phyloP scores from a whole-genome alignment of 1,140 invertebrate species.

The Cotesia chilonis region DNA sequence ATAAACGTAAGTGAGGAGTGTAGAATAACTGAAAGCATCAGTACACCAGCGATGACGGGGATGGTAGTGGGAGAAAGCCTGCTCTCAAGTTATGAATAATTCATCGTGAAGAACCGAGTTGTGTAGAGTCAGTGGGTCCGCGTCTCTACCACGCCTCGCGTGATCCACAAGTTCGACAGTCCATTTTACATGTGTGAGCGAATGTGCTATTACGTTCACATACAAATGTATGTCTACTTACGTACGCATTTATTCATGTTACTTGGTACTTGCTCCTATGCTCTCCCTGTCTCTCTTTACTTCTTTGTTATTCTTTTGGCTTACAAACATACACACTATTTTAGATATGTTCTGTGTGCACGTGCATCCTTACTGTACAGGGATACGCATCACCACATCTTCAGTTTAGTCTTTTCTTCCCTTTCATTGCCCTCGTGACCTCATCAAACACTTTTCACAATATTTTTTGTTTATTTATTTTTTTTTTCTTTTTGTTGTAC shows the following conservation, averaged over 20 bases:
- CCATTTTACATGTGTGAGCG: conserved; percentile 29
- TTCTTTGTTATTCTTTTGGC: conserved; percentile 5
- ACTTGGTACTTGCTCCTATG: conserved; percentile 6
- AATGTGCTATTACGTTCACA: conserved; percentile 28
- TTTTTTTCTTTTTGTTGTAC: background rate
- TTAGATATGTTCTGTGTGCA: conserved; percentile 19
- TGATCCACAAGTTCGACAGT: conserved; percentile 46
- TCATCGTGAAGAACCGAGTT: conserved; percentile 49
- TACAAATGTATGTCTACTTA: conserved; percentile 10
- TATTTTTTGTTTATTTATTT: background rate
- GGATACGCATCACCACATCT: background rate
- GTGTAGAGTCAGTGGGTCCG: conserved; percentile 50
- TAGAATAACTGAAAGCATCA: conserved; percentile 35
- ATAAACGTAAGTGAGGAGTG: conserved; percentile 40
- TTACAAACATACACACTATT: conserved; percentile 15
- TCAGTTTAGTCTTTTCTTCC: conserved; percentile 5
- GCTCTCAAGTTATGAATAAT: conserved; percentile 55
- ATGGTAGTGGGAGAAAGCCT: conserved; percentile 32
- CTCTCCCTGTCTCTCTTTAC: conserved; percentile 15
- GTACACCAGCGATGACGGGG: conserved; percentile 9
- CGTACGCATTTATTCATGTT: conserved; percentile 28
- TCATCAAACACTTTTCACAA: conserved; percentile 18
- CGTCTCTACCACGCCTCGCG: conserved; percentile 54
- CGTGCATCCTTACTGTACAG: conserved; percentile 23
- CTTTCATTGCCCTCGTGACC: conserved; percentile 14